A percentile compares a stretch with the other conserved stretches of the same genome.
These are phyloP conservation scores for Lindbergichthys nudifrons DNA, from an alignment of 2,797 vertebrate species.

Conservation along the genomic window DNA sequence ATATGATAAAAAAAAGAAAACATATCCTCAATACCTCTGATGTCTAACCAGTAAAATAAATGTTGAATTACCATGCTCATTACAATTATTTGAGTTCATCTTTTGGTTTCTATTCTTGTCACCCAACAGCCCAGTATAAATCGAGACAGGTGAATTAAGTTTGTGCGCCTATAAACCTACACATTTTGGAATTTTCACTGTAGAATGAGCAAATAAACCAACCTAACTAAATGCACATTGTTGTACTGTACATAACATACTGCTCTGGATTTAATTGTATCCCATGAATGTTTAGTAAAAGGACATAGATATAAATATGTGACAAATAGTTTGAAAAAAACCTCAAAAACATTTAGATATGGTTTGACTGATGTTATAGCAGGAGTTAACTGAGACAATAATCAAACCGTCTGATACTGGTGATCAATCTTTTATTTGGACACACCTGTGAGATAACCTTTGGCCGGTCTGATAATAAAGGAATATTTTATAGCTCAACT, in stretches of 20 bases:
- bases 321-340: neutral
- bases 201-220: neutral
- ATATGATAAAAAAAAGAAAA: rapidly evolving
- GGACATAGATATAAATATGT: neutral
- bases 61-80: neutral
- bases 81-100: too few species aligned
- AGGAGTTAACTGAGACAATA: neutral
- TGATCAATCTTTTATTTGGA: constrained; percentile 26
- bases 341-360: neutral
- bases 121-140: neutral
- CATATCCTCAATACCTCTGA: too few species aligned
- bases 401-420: neutral
- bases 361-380: neutral
- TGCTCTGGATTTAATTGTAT: neutral
- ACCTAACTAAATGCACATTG: neutral
- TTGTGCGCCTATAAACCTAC: neutral
- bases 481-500: neutral
- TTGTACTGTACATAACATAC: neutral
- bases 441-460: constrained; percentile 1
- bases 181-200: neutral
- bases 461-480: neutral
- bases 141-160: neutral
- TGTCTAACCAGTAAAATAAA: neutral
- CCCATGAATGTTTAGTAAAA: neutral
- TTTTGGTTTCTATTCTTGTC: neutral